Conservation (phyloP, 2,888 invertebrate genomes). For the Pyralis farinalis region DNA sequence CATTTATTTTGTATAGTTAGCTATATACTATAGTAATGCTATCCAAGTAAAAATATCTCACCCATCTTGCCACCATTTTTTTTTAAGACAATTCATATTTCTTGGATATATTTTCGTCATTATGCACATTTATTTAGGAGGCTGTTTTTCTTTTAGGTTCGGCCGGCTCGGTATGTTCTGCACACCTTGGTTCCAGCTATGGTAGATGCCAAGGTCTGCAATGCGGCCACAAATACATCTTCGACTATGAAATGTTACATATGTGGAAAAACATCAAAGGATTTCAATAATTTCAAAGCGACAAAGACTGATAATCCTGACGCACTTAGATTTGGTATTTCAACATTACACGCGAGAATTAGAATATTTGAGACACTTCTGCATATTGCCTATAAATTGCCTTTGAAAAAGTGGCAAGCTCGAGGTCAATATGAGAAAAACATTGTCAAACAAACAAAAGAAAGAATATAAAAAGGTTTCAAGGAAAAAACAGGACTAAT, state of each 20-base stretch:
- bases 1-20: too few species aligned
- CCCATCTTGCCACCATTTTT: too few species aligned
- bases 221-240: slow-evolving; percentile 26
- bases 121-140: too few species aligned
- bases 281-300: slow-evolving; percentile 23
- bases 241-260: slow-evolving; percentile 29
- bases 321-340: slow-evolving; percentile 29
- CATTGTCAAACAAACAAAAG: slow-evolving; percentile 14
- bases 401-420: slow-evolving; percentile 17
- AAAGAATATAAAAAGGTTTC: slow-evolving; percentile 22
- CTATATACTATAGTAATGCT: too few species aligned
- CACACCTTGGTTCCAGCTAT: too few species aligned
- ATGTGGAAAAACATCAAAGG: slow-evolving; percentile 36
- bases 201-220: slow-evolving; percentile 35
- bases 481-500: slow-evolving; percentile 26
- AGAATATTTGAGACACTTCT: too few species aligned
- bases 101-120: too few species aligned
- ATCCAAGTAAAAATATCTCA: too few species aligned
- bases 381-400: slow-evolving; percentile 14
- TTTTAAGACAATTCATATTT: too few species aligned
- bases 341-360: slow-evolving; percentile 26
- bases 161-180: too few species aligned
- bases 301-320: slow-evolving; percentile 8
- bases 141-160: too few species aligned
- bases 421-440: slow-evolving; percentile 20